Evolutionary conservation across 2,113 vertebrate genomes (phyloP).

Genomic region (Microtus montanus): DNA sequence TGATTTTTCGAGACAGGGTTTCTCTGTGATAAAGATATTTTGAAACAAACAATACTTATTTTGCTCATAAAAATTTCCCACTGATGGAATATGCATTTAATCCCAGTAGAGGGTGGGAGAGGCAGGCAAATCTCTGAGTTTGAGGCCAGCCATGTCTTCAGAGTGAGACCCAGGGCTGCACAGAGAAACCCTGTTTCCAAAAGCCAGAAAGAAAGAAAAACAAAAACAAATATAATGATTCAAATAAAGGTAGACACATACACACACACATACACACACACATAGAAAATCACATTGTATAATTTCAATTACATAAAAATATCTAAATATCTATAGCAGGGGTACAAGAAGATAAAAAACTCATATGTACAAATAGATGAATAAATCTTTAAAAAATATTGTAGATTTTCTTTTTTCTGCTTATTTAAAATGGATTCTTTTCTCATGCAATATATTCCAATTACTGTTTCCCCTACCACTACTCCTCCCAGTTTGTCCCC

Average conservation of each 20-base stretch:
- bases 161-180: neutral
- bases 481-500: too few species aligned
- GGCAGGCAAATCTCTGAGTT: neutral
- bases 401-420: neutral
- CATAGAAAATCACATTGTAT: neutral
- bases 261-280: neutral
- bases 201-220: neutral
- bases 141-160: neutral
- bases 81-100: too few species aligned
- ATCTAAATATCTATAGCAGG: neutral
- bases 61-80: neutral
- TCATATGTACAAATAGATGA: neutral
- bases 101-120: neutral
- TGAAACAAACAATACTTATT: neutral
- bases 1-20: too few species aligned
- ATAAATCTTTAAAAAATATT: neutral
- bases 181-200: neutral
- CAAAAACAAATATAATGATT: neutral
- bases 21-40: conserved; percentile 2
- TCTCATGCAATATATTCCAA: neutral
- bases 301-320: neutral
- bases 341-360: neutral
- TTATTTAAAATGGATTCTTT: neutral
- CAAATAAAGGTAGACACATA: neutral
- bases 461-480: neutral